Base-by-base conservation (phyloP, 1,140 invertebrate species). In the Drosophila kurseongensis region DNA sequence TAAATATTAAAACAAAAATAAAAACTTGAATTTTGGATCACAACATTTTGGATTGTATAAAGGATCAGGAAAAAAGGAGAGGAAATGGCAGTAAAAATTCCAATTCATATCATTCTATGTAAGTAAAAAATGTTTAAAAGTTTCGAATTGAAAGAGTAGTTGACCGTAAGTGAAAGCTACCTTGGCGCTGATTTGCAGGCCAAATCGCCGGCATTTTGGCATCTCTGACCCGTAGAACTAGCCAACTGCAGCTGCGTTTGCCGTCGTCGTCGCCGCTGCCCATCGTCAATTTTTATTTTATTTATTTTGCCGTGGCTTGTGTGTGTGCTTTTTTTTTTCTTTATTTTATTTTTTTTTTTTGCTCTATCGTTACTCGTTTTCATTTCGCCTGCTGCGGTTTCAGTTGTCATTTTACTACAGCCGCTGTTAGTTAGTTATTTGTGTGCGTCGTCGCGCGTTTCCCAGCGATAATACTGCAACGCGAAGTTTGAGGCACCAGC, bases 391-490 rank as follows among this genome's bases (percentile, higher is more conserved):
- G 75, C 82, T 85, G 85, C 80, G 85, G 80, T 89, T 89, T 88
- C 77, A 88, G 84, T 88, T 88, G 84, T 84, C 84, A 88, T 88
- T 88, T 84, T 84, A 89, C 84, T 89, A 89, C 77, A 77, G 84
- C 66, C 85, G 84, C 84, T 89, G 84, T 79, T 84, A 88, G 84
- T 83, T 86, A 88, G 72, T 82, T 88, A 75, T 75, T 78, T 85
- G 80, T 80, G 76, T 89, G 84, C 76, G 84, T 86, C 75, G 68
- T 79, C 71, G 63, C 35, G 51, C 52, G 68, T 69, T 71, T 56
- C 44, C 44, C 44, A 42, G 54, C 12, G 27, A 12, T 35, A 13
- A 51, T 27, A 51, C 10, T 61, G 58, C 58, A 50, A 71, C 47
- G 55, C 47, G 57, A 66, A 62, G 61, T 65, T 65, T 32, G 57